These are phyloP conservation scores for Hypsibius dujardini DNA, from an alignment of 1,140 invertebrate genomes.

Conservation along the genomic window DNA sequence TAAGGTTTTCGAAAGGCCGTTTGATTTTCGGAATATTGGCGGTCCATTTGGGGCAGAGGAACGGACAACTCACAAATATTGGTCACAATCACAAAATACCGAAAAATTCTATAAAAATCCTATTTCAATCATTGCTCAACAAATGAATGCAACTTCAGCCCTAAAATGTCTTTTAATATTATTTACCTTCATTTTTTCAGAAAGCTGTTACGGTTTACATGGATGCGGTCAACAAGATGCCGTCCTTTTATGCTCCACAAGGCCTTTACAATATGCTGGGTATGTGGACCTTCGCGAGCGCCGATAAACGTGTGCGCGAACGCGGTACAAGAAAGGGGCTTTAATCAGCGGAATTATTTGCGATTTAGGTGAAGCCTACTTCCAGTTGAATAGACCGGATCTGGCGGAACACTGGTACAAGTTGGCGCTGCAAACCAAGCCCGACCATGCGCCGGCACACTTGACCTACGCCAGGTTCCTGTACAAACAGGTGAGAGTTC, in stretches of 20 bases:
- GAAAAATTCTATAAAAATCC: conserved; percentile 7
- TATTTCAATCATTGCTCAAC: no score
- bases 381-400: conserved; percentile 53
- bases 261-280: conserved; percentile 64
- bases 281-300: conserved; percentile 23
- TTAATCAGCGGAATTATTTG: not conserved
- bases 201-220: conserved; percentile 71
- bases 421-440: conserved; percentile 56
- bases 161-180: no score
- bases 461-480: conserved; percentile 74
- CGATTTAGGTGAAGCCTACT: conserved; percentile 51
- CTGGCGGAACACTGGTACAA: conserved; percentile 66
- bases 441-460: conserved; percentile 68
- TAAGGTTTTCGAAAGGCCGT: no score
- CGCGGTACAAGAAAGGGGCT: conserved; percentile 17
- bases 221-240: conserved; percentile 61
- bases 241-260: conserved; percentile 60
- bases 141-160: no score
- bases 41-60: no score
- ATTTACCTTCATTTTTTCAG: conserved; percentile 34
- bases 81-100: no score
- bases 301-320: not conserved
- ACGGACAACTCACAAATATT: no score
- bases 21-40: no score
- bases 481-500: conserved; percentile 57